Evolutionary conservation across 1,140 invertebrate genomes (phyloP).

Genomic region (Paraescarpia echinospica): DNA sequence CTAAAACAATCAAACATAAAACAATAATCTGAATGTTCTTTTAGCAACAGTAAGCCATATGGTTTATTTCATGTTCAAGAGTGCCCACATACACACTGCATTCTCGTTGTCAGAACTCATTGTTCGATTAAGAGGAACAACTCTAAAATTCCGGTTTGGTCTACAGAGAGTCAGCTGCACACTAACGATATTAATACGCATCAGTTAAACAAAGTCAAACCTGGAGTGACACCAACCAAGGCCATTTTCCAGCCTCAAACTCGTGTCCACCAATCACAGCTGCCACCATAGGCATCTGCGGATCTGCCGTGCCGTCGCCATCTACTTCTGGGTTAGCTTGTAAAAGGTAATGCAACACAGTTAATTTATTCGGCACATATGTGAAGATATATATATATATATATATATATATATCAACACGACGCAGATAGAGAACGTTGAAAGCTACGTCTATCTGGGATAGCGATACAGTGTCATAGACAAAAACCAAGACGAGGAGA

Average conservation of each 20-base stretch:
- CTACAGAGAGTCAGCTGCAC: constrained; percentile 28
- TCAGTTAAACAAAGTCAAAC: constrained; percentile 40
- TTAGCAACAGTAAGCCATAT: not conserved
- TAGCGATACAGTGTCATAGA: no score
- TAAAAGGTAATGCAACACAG: not conserved
- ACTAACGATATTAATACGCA: no score
- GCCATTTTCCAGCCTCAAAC: constrained; percentile 37
- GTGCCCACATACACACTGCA: not conserved
- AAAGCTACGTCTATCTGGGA: no score
- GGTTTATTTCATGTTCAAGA: not conserved
- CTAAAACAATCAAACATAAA: not conserved
- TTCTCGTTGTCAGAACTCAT: no score
- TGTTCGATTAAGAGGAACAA: no score
- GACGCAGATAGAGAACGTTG: no score
- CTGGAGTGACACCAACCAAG: constrained; percentile 47
- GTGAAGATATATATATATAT: no score
- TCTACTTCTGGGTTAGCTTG: not conserved
- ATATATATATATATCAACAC: no score
- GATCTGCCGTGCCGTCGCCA: not conserved
- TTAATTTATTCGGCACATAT: not conserved
- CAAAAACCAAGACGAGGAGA: no score
- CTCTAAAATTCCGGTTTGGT: no score
- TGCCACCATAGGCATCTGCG: constrained; percentile 17
- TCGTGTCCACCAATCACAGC: constrained; percentile 43
- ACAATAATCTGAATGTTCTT: not conserved